phyloP scores from a whole-genome alignment of 2,113 vertebrate genomes.

The Hirundichthys speculiger region DNA sequence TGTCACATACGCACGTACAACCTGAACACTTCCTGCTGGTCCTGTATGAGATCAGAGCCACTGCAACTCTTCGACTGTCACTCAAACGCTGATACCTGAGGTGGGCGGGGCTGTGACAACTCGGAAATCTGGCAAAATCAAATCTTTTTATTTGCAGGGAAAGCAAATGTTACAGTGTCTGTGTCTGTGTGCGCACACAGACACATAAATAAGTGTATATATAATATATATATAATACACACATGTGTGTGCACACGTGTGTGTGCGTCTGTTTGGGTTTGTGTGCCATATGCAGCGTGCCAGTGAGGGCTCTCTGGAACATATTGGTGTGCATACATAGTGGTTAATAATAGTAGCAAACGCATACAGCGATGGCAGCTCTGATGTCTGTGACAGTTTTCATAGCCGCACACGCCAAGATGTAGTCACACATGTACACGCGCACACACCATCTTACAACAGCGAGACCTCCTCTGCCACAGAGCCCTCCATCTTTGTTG shows the following conservation, averaged over 20 bases:
- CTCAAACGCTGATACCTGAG: conserved; percentile 65
- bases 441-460: conserved; percentile 43
- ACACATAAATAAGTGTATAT: too few species aligned
- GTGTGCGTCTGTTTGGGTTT: conserved; percentile 64
- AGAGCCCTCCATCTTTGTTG: conserved; percentile 71
- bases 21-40: conserved; percentile 54
- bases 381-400: conserved; percentile 81
- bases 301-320: conserved; percentile 73
- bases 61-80: conserved; percentile 58
- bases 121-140: conserved; percentile 72
- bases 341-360: conserved; percentile 83
- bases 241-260: background rate
- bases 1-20: conserved; percentile 44
- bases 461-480: conserved; percentile 68
- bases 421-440: conserved; percentile 44
- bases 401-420: conserved; percentile 68
- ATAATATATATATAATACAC: too few species aligned
- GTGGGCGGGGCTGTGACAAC: conserved; percentile 68
- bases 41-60: conserved; percentile 63
- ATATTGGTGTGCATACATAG: conserved; percentile 78
- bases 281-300: conserved; percentile 71
- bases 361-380: conserved; percentile 75
- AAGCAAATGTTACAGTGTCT: conserved; percentile 18
- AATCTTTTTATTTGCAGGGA: conserved; percentile 74
- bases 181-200: background rate